Conservation (phyloP, 1,140 invertebrate genomes). For the Bradysia coprophila region DNA sequence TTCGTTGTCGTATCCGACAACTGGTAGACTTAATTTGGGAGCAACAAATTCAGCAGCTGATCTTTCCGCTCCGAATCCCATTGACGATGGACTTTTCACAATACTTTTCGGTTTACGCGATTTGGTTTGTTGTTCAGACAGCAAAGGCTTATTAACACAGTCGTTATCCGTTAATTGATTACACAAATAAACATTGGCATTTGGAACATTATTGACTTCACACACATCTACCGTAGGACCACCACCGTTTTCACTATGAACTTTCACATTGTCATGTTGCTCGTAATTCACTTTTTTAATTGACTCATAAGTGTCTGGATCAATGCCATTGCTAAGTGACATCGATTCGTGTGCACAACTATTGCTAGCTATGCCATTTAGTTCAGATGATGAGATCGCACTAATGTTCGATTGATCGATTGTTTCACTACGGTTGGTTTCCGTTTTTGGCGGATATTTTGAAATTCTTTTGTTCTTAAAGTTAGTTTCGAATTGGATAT, state of each 20-base stretch:
- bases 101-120: conserved; percentile 8
- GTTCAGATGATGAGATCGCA: background rate
- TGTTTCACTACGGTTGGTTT: background rate
- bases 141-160: background rate
- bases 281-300: background rate
- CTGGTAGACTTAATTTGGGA: background rate
- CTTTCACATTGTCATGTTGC: background rate
- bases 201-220: background rate
- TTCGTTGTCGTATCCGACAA: background rate
- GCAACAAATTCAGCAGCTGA: background rate
- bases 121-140: background rate
- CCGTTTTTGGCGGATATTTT: no score
- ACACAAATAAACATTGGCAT: no score
- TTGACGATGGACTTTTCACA: conserved; percentile 9
- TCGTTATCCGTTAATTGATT: no score
- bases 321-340: background rate
- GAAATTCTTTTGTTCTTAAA: no score
- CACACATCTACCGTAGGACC: background rate
- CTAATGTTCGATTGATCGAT: background rate
- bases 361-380: background rate
- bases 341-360: background rate
- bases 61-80: conserved; percentile 2
- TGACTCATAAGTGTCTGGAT: background rate
- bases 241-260: background rate
- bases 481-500: no score